phyloP scores from a whole-genome alignment of 2,888 invertebrate genomes.

The Zootermopsis nevadensis region DNA sequence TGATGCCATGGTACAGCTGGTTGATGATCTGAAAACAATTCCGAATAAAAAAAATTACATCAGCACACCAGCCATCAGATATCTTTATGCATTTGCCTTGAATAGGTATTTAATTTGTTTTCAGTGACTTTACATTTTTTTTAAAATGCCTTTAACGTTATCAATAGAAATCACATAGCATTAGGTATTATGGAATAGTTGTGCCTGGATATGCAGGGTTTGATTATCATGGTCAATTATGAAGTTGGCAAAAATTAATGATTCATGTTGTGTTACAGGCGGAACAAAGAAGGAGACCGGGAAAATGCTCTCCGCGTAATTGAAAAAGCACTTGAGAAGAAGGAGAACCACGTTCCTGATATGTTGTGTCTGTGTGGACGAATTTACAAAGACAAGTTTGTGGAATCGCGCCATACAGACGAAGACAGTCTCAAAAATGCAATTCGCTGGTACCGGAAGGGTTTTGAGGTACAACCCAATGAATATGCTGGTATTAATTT shows the following conservation, averaged over 20 bases:
- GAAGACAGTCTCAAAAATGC: conserved; percentile 89
- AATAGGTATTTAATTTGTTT: conserved; percentile 72
- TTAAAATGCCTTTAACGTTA: neutral
- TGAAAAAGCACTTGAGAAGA: conserved; percentile 88
- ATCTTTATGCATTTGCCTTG: conserved; percentile 96
- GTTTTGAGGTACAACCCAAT: conserved; percentile 97
- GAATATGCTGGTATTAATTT: conserved; percentile 99
- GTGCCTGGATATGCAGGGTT: too few relatives aligned
- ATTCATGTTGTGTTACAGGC: conserved; percentile 64
- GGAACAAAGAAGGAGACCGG: conserved; percentile 93
- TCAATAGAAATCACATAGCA: too few relatives aligned
- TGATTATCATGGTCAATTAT: too few relatives aligned
- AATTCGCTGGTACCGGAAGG: conserved; percentile 97
- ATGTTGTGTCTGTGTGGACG: conserved; percentile 97
- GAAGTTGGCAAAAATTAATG: too few relatives aligned
- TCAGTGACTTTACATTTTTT: neutral
- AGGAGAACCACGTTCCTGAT: conserved; percentile 96
- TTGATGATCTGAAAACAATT: conserved; percentile 91
- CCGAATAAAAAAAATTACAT: conserved; percentile 90
- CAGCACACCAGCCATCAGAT: conserved; percentile 90
- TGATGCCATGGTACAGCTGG: conserved; percentile 96
- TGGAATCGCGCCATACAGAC: conserved; percentile 93
- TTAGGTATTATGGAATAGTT: too few relatives aligned
- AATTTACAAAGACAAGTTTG: conserved; percentile 97
- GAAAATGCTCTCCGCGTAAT: conserved; percentile 94